Base-by-base conservation (phyloP, 2,113 vertebrate genomes). In the Notarius quadriscutis region DNA sequence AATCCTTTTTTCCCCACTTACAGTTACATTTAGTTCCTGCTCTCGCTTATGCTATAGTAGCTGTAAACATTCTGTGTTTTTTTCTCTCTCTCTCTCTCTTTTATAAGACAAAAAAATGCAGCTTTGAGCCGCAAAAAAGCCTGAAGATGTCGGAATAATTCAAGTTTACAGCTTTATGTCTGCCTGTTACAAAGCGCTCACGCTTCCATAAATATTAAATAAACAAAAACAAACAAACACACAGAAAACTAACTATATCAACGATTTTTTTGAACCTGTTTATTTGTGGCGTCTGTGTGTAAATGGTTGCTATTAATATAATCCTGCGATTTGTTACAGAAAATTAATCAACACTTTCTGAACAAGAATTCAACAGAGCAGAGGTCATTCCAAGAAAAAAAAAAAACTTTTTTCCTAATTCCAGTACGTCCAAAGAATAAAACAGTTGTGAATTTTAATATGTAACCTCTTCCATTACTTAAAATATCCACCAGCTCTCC, bases 401-500 rank as follows among this genome's bases (percentile, higher is more conserved):
- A 71, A 30, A 84, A 34, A 7, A 10, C 71, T 84, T 69, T 17
- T 55, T 57, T 51, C 20, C 57, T 41, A 11, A 74, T 51, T 51
- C 41, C 63, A 41, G 7, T 71, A 67, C 48, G 53, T 48, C 74
- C 51, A 78, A 30, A 83, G 25, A 65, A 12, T 80, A 75, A 86
- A 86, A 57, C 22, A 25, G 58, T 48, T 34, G 25, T 10, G 48
- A 71, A 77, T 87, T 85, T 83, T 48, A 87, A 86, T 86, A 83
- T 1, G 20, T 65, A 86, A 75, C 63, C 50, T 65, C 55, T 72
- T 74, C 82, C 74, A 67, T 88, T 90, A 86, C 84, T 41, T 30
- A 71, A 62, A 87, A 60, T 65, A 79, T 69, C 79, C 83, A 86
- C 88, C 72, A 86, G 72, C 74, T 50, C 79, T 67, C 81, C 22